Evolutionary conservation across 2,797 vertebrate species (phyloP).

Genomic region (Coilia nasus): DNA sequence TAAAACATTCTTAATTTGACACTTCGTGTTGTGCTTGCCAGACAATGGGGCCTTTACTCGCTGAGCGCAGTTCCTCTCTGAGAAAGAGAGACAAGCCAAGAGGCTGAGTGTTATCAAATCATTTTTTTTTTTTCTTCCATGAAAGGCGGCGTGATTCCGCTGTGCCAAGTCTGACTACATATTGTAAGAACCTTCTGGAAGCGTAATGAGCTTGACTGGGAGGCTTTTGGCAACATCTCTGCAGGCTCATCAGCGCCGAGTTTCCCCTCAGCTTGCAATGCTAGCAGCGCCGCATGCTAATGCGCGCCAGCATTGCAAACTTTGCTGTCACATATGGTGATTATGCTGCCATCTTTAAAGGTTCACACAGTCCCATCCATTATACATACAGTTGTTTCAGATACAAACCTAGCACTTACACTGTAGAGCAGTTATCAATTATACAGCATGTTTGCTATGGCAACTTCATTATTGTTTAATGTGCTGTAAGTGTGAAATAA

Average conservation of each 20-base stretch:
- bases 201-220: conserved; percentile 19
- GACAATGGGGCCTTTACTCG: not conserved
- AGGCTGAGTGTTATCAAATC: not conserved
- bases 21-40: not conserved
- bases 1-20: not conserved
- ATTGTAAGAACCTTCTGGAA: not conserved
- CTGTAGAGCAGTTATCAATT: not conserved
- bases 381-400: not conserved
- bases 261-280: not conserved
- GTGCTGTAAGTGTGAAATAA: not conserved
- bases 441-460: not conserved
- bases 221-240: conserved; percentile 1
- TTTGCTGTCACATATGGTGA: conserved; percentile 2
- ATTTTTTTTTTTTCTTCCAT: not conserved
- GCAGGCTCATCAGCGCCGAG: not conserved
- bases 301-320: not conserved
- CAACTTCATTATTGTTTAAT: not conserved
- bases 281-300: not conserved
- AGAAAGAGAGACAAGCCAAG: not conserved
- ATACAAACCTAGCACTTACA: not conserved
- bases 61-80: not conserved
- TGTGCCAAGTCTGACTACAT: conserved; percentile 5
- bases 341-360: not conserved
- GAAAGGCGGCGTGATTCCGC: not conserved
- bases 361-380: not conserved